These are phyloP conservation scores for Macrochelys suwanniensis DNA, from an alignment of 2,797 vertebrate genomes.

Conservation along the genomic window DNA sequence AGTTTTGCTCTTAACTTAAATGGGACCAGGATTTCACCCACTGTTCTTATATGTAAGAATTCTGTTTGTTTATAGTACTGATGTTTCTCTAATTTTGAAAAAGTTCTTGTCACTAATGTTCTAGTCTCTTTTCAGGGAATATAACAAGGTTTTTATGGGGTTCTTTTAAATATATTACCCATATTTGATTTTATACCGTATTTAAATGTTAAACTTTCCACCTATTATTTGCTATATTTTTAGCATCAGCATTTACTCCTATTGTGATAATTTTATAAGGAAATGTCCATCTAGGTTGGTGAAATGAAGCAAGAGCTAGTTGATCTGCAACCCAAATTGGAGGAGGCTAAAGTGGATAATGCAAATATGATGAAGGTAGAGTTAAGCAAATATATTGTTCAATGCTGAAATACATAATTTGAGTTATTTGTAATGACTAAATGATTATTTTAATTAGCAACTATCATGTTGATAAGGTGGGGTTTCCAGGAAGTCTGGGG, in stretches of 20 bases:
- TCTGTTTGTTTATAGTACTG: not conserved
- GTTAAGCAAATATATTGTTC: not conserved
- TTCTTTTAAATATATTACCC: not conserved
- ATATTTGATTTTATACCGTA: not conserved
- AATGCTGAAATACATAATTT: not conserved
- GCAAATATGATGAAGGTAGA: constrained; percentile 94
- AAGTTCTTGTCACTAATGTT: not conserved
- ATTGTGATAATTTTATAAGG: not conserved
- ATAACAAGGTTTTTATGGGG: not conserved
- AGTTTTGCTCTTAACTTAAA: not conserved
- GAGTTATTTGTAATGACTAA: not conserved
- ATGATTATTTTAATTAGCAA: not conserved
- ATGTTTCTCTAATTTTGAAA: not conserved
- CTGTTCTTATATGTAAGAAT: not conserved
- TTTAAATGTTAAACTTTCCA: not conserved
- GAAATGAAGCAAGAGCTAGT: constrained; percentile 94
- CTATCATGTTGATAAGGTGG: not conserved
- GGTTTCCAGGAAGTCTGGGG: not conserved
- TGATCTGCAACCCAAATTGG: constrained; percentile 93
- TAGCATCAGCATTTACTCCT: not conserved
- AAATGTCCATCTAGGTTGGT: constrained; percentile 86
- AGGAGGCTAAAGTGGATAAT: constrained; percentile 94
- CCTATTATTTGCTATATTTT: constrained; percentile 6
- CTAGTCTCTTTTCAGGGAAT: not conserved
- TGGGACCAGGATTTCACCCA: not conserved